These are phyloP conservation scores for Gymnogyps californianus DNA, from an alignment of 2,113 vertebrate genomes.

Conservation along the genomic window DNA sequence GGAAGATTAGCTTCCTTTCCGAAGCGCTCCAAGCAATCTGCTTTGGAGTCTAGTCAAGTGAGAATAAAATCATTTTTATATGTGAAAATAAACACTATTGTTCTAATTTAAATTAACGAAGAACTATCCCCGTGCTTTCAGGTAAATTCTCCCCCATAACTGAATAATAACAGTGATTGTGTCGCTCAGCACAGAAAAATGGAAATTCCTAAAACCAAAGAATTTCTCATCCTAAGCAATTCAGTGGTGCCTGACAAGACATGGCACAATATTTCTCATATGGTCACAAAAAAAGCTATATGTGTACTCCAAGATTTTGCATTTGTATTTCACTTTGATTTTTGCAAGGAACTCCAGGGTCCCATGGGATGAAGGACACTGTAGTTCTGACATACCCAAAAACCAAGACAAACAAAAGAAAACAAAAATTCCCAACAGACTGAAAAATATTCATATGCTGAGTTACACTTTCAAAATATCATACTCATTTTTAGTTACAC, in stretches of 20 bases:
- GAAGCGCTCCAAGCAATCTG: constrained; percentile 83
- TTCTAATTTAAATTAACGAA: background rate
- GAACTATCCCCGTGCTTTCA: background rate
- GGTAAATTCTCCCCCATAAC: background rate
- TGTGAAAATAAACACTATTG: background rate
- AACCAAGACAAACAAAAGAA: background rate
- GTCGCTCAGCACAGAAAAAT: background rate
- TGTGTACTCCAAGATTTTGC: background rate
- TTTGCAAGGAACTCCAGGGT: background rate
- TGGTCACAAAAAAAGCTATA: background rate
- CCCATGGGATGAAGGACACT: background rate
- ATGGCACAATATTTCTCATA: background rate
- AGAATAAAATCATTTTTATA: background rate
- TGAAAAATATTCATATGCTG: background rate
- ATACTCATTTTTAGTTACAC: background rate
- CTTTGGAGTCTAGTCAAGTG: constrained; percentile 79
- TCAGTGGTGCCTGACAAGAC: background rate
- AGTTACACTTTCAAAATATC: background rate
- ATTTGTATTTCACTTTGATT: background rate
- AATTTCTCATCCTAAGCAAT: background rate
- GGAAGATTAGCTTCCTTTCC: constrained; percentile 77
- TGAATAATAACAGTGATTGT: background rate
- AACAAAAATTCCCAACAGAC: background rate
- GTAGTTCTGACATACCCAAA: background rate
- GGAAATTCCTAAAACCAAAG: background rate